Evolutionary conservation across 2,888 invertebrate species (phyloP), one percentile per base, ranked within the genome.

Genomic region (Yponomeuta cagnagella): DNA sequence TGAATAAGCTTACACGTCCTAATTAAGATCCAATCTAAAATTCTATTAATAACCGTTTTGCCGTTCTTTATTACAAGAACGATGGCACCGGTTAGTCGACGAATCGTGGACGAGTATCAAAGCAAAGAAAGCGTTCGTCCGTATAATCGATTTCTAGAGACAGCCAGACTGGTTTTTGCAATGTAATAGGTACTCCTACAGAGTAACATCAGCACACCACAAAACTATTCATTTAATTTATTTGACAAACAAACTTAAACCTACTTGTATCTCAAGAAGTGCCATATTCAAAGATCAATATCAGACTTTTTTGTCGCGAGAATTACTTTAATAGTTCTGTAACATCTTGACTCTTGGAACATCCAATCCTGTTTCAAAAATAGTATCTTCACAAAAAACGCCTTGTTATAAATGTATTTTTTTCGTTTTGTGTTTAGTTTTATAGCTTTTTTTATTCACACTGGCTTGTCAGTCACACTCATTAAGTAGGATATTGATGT

Each of bases 61-160:
- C 52, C 15, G 52, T 58, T 15, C 52, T 58, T 58, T 58, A 58
- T 58, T 58, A 15, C 0, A 58, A 58, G 52, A 43, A 43, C 43
- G 43, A 58, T 58, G 52, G 15, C 12, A 58, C 52, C 52, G 52
- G 52, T 58, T 58, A 58, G 52, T 12, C 52, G 52, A 15, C 3
- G 52, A 58, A 58, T 58, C 52, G 52, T 15, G 52, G 31, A 31
- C 69, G 37, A 63, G 70, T 48, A 71, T 73, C 73, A 72, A 75
- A 76, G 81, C 80, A 80, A 79, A 77, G 78, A 75, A 82, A 75
- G 81, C 88, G 80, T 76, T 82, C 80, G 79, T 85, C 79, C 89
- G 85, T 78, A 80, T 85, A 87, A 88, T 87, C 79, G 85, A 81
- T 81, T 77, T 73, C 74, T 80, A 81, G 63, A 37, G 33, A 33